Base-by-base conservation (phyloP, 2,888 invertebrate species). In the Hyposoter dolosus region DNA sequence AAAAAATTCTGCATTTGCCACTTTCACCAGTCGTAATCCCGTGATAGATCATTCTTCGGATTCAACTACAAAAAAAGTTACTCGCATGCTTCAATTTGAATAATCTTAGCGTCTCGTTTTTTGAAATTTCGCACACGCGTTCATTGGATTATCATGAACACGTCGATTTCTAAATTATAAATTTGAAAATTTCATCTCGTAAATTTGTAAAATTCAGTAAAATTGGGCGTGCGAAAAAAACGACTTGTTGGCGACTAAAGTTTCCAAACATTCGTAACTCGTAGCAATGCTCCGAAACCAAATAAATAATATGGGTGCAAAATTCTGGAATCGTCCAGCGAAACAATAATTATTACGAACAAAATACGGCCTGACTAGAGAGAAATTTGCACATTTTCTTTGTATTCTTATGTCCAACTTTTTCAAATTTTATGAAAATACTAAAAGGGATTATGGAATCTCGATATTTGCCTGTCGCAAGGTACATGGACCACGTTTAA, bases 401-500 rank as follows among this genome's bases (percentile, higher is more conserved):
- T 28, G 15, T 0, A 5, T 60, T 15, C 28, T 15, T 60, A 1
- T 3, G 23, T 5, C 3, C 28, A 60, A 60, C 23, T 0, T 23
- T 47, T 17, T 47, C 3, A 28, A 28, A 10, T 47, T 28, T 15
- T 10, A 69, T 28, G 69, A 10, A 28, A 47, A 28, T 6, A 10
- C 7, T 53, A 10, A 17, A 17, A 15, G 53, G 40, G 17, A 17
- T 68, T 40, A 56, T 28, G n/a, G 19, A 56, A 32, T 19, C 45
- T 66, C 32, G 56, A 56, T 82, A 65, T 79, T 85, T 69, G 53
- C 68, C 23, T 50, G 75, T 72, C 23, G 17, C 56, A 32, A 45
- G 47, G 63, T 47, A n/a, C 50, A 75, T 35, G 23, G 79, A 82
- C 28, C 43, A 32, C 53, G 56, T 17, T 60, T n/a, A 63, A 71